Percentiles rank a stretch among this genome's conserved stretches.
phyloP scores from a whole-genome alignment of 2,888 invertebrate species.

The Glyphotaelius pellucidus region DNA sequence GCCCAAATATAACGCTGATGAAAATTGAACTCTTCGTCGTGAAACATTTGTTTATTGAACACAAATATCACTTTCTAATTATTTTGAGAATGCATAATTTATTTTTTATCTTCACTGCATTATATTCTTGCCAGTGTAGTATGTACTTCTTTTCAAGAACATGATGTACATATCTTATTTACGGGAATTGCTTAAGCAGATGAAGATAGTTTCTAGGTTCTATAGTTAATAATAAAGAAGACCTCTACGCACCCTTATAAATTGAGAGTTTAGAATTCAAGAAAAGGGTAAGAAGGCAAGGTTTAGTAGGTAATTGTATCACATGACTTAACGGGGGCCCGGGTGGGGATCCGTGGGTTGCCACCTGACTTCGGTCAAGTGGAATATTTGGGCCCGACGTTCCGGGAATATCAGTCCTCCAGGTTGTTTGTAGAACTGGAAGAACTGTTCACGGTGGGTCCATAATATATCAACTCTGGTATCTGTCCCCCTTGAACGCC shows the following conservation, averaged over 20 bases:
- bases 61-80: not conserved
- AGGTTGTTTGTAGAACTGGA: conserved; percentile 73
- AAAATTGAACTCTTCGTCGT: not conserved
- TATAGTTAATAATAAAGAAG: conserved; percentile 6
- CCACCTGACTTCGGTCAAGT: conserved; percentile 35
- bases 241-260: conserved; percentile 56
- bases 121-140: not conserved
- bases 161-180: conserved; percentile 8
- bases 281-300: conserved; percentile 54
- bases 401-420: conserved; percentile 74
- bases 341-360: not conserved
- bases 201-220: not conserved
- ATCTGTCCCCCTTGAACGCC: conserved; percentile 98
- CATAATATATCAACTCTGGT: conserved; percentile 97
- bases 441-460: conserved; percentile 81
- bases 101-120: not conserved
- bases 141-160: conserved; percentile 32
- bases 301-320: conserved; percentile 47
- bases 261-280: conserved; percentile 57
- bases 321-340: conserved; percentile 39
- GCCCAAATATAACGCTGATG: not conserved
- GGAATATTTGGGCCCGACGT: conserved; percentile 33
- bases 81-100: not conserved
- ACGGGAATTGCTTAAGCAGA: conserved; percentile 32
- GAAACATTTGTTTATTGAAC: not conserved